Percentiles rank a stretch among this genome's conserved stretches.
Evolutionary conservation across 2,888 invertebrate genomes (phyloP).

Genomic region (Eremobia ochroleuca): DNA sequence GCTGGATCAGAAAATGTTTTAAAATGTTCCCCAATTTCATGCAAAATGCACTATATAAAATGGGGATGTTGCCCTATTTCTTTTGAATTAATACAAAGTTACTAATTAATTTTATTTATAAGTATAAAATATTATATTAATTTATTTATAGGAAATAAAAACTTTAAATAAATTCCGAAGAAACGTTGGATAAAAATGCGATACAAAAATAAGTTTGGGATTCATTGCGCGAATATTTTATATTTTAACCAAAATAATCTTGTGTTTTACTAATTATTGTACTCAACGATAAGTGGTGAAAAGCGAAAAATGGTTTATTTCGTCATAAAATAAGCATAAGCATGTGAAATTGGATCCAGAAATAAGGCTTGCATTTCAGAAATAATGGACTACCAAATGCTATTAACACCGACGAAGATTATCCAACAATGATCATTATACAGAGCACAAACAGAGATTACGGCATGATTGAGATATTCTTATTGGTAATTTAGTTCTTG

Average conservation of each 20-base stretch:
- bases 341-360: background rate
- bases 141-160: background rate
- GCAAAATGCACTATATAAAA: background rate
- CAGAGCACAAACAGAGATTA: background rate
- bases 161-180: background rate
- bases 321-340: background rate
- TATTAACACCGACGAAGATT: background rate
- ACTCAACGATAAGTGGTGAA: background rate
- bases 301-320: background rate
- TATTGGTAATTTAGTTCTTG: background rate
- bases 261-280: background rate
- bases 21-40: background rate
- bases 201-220: too few relatives aligned
- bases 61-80: background rate
- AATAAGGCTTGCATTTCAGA: slow-evolving; percentile 4
- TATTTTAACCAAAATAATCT: too few relatives aligned
- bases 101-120: background rate
- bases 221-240: background rate
- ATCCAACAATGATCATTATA: background rate
- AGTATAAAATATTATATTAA: too few relatives aligned
- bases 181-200: background rate
- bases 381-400: background rate
- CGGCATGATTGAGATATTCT: background rate
- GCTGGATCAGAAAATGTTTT: background rate
- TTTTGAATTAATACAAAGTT: background rate